Conservation (phyloP, 2,113 vertebrate genomes). For the Triplophysa tibetana region DNA sequence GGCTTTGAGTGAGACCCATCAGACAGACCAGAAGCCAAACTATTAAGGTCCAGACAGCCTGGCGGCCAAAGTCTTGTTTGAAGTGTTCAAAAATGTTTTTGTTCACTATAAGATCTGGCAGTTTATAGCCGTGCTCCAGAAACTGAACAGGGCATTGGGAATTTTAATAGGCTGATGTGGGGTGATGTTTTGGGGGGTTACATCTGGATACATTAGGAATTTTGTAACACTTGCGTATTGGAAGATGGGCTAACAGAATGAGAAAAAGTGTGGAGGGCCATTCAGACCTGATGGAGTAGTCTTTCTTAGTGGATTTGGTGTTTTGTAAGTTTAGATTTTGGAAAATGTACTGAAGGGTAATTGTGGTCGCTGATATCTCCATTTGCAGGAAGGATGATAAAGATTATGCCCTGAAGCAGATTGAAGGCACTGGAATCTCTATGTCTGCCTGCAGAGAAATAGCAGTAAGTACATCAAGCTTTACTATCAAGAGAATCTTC, state of each 20-base stretch:
- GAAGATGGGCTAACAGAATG: not conserved
- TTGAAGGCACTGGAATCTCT: constrained; percentile 99
- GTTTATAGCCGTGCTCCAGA: constrained; percentile 62
- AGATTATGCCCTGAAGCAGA: constrained; percentile 99
- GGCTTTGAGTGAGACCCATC: constrained; percentile 3
- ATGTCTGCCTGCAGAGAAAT: constrained; percentile 99
- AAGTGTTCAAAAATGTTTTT: constrained; percentile 66
- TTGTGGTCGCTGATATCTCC: constrained; percentile 60
- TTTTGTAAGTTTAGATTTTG: constrained; percentile 54
- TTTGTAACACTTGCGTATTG: no score
- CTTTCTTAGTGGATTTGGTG: not conserved
- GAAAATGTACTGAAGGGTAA: constrained; percentile 41
- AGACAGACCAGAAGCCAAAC: constrained; percentile 35
- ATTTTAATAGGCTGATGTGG: constrained; percentile 60
- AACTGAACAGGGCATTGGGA: constrained; percentile 53
- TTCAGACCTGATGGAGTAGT: constrained; percentile 11
- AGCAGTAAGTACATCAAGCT: constrained; percentile 83
- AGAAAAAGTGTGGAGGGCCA: not conserved
- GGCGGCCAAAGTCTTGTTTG: constrained; percentile 57
- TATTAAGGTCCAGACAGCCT: constrained; percentile 52
- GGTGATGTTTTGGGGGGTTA: constrained; percentile 39
- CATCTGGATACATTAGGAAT: constrained; percentile 18
- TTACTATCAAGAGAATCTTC: no score
- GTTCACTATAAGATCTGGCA: constrained; percentile 56
- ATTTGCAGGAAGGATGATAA: constrained; percentile 96